These are phyloP conservation scores for Clitarchus hookeri DNA, from an alignment of 2,888 invertebrate species.

Conservation along the genomic window DNA sequence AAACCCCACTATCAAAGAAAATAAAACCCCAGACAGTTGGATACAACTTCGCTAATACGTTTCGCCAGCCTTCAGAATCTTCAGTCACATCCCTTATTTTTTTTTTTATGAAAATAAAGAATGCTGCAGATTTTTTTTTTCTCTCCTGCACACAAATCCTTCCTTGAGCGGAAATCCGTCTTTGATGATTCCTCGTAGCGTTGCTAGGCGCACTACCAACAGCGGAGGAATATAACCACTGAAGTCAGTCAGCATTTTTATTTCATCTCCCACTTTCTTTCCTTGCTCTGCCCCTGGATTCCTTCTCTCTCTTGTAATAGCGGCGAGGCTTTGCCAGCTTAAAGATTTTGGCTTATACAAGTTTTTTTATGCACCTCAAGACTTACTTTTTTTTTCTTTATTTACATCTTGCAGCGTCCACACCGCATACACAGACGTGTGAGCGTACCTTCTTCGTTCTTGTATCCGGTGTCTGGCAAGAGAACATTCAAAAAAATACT, in stretches of 20 bases:
- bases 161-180: slow-evolving; percentile 38
- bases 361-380: background rate
- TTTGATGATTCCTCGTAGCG: slow-evolving; percentile 35
- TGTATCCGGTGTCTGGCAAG: too few species aligned
- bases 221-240: background rate
- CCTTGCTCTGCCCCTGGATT: background rate
- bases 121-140: background rate
- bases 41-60: slow-evolving; percentile 3
- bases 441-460: background rate
- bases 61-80: slow-evolving; percentile 27
- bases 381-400: background rate
- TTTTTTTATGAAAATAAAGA: background rate
- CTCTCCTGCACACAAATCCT: slow-evolving; percentile 31
- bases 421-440: background rate
- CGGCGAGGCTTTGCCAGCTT: slow-evolving; percentile 15
- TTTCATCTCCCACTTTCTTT: slow-evolving; percentile 21
- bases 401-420: background rate
- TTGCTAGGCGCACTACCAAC: background rate
- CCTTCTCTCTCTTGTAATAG: slow-evolving; percentile 5
- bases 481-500: too few species aligned
- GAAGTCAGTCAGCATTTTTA: slow-evolving; percentile 26
- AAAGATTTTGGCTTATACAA: slow-evolving; percentile 27
- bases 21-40: background rate
- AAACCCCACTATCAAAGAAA: background rate
- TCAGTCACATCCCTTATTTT: background rate